These are phyloP conservation scores for Galeopterus variegatus DNA, from an alignment of 2,113 vertebrate species.

Conservation along the genomic window DNA sequence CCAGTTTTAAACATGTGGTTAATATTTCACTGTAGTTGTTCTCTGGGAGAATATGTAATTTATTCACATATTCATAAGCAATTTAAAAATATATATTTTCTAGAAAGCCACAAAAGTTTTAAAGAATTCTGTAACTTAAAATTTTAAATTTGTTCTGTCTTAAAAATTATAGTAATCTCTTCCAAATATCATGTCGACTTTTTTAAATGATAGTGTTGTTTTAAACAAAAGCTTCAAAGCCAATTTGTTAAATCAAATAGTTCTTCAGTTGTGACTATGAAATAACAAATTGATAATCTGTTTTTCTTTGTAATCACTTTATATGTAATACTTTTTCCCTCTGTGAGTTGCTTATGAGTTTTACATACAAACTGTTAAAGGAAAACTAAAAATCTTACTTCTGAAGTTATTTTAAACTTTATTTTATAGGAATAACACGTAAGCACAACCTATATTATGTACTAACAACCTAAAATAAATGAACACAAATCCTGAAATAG, in stretches of 20 bases:
- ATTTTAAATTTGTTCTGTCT: constrained; percentile 54
- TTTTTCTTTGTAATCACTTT: constrained; percentile 15
- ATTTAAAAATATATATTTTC: constrained; percentile 34
- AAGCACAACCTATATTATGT: background rate
- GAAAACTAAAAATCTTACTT: background rate
- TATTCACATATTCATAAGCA: constrained; percentile 44
- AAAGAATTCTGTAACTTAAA: constrained; percentile 63
- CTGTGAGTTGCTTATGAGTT: background rate
- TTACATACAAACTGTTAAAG: background rate
- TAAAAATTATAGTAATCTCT: constrained; percentile 52
- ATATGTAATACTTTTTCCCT: background rate
- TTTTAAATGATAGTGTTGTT: constrained; percentile 32
- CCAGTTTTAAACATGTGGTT: constrained; percentile 20
- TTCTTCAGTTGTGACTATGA: constrained; percentile 1
- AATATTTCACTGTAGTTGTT: constrained; percentile 50
- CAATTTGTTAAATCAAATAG: constrained; percentile 21
- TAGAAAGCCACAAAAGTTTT: constrained; percentile 35
- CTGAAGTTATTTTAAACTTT: constrained; percentile 51
- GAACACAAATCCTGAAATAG: background rate
- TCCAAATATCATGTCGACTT: background rate
- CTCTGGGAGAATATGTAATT: constrained; percentile 33
- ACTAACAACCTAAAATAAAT: background rate
- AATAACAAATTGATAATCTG: background rate
- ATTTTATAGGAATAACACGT: background rate
- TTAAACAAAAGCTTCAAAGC: background rate